Evolutionary conservation across 1,140 invertebrate species (phyloP).

Genomic region (Drosophila cardini): DNA sequence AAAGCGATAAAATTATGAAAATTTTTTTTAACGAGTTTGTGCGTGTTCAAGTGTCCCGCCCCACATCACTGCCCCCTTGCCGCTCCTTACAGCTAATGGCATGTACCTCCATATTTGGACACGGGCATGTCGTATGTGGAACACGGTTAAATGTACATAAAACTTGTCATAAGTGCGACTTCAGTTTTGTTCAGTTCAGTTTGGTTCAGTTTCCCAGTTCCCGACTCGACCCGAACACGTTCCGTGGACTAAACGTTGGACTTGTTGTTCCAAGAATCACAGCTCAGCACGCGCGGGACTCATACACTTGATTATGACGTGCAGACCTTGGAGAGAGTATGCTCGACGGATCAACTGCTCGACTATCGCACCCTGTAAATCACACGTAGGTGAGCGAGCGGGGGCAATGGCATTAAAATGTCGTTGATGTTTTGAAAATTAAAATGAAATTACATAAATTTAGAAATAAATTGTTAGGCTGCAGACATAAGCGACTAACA

Average conservation of each 20-base stretch:
- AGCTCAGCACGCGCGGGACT: conserved; percentile 65
- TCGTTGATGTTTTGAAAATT: conserved; percentile 50
- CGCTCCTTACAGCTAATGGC: neutral
- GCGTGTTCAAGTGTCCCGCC: conserved; percentile 36
- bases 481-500: neutral
- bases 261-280: conserved; percentile 76
- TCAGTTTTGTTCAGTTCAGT: conserved; percentile 16
- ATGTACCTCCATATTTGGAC: conserved; percentile 24
- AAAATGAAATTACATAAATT: conserved; percentile 71
- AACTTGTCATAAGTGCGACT: conserved; percentile 68
- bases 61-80: neutral
- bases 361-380: conserved; percentile 52
- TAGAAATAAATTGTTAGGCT: neutral
- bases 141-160: conserved; percentile 65
- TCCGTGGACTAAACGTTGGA: conserved; percentile 48
- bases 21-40: conserved; percentile 59
- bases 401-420: conserved; percentile 60
- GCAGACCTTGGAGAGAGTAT: conserved; percentile 4
- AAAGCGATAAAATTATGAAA: conserved; percentile 82
- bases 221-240: conserved; percentile 60
- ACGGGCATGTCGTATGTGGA: conserved; percentile 68
- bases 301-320: conserved; percentile 53
- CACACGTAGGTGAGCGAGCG: conserved; percentile 50
- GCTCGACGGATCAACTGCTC: conserved; percentile 18
- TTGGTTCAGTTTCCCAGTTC: conserved; percentile 19